phyloP scores from a whole-genome alignment of 1,140 invertebrate genomes.

The Platorchestia sp. region DNA sequence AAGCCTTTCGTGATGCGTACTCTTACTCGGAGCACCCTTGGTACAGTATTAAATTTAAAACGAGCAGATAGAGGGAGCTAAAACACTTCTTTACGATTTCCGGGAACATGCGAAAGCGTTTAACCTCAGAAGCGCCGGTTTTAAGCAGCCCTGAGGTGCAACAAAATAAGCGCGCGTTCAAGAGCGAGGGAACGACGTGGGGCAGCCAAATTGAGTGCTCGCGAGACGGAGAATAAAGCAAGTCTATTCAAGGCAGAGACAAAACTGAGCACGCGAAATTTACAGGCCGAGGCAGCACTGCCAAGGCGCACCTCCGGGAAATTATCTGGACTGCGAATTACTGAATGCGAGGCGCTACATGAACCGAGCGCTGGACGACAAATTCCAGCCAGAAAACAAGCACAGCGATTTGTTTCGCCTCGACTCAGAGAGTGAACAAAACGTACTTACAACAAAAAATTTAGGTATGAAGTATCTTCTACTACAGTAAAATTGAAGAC shows the following conservation, averaged over 20 bases:
- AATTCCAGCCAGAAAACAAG: neutral
- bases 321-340: constrained; percentile 8
- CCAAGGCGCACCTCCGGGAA: neutral
- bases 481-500: neutral
- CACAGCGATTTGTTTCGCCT: neutral
- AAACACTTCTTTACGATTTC: neutral
- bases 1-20: too few species aligned
- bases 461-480: neutral
- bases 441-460: neutral
- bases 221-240: neutral
- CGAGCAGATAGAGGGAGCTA: neutral
- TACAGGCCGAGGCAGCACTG: neutral
- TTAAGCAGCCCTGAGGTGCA: neutral
- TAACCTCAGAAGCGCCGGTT: neutral
- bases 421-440: neutral
- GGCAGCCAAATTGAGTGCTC: neutral
- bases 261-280: neutral
- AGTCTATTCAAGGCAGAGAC: neutral
- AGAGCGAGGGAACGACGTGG: neutral
- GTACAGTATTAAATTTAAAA: neutral
- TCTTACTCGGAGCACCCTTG: too few species aligned
- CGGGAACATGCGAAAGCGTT: neutral
- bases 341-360: neutral
- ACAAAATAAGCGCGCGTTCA: neutral
- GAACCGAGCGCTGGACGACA: neutral